phyloP scores from a whole-genome alignment of 2,888 invertebrate species.

The Tetanocera ferruginea region DNA sequence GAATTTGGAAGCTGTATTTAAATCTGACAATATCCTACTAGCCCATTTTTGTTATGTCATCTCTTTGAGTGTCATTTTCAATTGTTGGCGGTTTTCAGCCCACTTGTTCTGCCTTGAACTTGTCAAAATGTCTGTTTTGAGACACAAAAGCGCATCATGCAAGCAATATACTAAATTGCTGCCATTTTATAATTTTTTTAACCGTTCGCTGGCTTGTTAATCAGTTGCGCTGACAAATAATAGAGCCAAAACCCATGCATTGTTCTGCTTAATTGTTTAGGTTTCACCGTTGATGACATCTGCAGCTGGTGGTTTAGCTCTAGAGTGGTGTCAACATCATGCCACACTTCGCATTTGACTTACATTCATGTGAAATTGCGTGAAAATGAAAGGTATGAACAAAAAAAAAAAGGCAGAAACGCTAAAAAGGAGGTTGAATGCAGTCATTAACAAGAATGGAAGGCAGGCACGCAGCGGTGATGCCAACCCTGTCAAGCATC shows the following conservation, averaged over 20 bases:
- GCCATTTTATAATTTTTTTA: neutral
- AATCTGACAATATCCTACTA: too few species aligned
- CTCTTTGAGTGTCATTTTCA: neutral
- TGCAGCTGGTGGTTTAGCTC: neutral
- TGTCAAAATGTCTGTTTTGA: neutral
- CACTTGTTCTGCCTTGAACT: neutral
- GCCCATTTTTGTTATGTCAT: neutral
- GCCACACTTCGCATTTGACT: neutral
- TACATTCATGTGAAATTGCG: neutral
- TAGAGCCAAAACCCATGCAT: neutral
- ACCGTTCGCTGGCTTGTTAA: neutral
- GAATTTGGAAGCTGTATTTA: too few species aligned
- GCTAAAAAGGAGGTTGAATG: neutral
- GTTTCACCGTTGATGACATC: slow-evolving; percentile 27
- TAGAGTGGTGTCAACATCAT: neutral
- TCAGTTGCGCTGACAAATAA: slow-evolving; percentile 1
- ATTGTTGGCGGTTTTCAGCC: neutral
- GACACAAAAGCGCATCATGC: neutral
- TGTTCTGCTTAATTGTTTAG: slow-evolving; percentile 30
- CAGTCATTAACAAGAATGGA: neutral
- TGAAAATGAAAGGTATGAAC: slow-evolving; percentile 13
- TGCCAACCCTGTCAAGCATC: slow-evolving; percentile 26
- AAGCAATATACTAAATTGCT: neutral
- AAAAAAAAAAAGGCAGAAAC: neutral
- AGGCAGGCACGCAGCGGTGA: neutral